These are phyloP conservation scores for Rhyzopertha dominica DNA, from an alignment of 1,140 invertebrate genomes.

Conservation along the genomic window DNA sequence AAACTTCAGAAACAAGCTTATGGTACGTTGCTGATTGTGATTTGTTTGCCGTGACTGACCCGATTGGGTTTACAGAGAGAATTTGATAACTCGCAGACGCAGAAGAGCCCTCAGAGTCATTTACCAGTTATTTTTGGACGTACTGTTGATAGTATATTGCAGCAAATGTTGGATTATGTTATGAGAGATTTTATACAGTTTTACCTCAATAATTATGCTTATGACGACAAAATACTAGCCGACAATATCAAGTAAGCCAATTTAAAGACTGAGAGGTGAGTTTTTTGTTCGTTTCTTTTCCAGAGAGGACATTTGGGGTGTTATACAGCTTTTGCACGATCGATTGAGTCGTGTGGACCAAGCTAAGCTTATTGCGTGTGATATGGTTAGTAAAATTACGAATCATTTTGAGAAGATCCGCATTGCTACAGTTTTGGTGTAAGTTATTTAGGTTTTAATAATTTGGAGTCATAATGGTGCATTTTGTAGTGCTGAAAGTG, in stretches of 20 bases:
- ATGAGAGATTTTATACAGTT: conserved; percentile 72
- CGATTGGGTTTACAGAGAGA: conserved; percentile 31
- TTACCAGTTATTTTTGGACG: conserved; percentile 70
- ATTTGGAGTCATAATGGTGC: conserved; percentile 6
- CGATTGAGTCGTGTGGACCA: conserved; percentile 69
- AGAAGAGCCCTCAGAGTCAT: conserved; percentile 37
- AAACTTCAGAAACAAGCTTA: conserved; percentile 48
- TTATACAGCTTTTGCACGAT: conserved; percentile 69
- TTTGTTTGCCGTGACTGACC: not conserved
- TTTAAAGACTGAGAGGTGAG: not conserved
- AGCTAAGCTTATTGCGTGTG: conserved; percentile 75
- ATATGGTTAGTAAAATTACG: conserved; percentile 73
- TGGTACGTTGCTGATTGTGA: conserved; percentile 40
- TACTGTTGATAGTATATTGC: conserved; percentile 75
- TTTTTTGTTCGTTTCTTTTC: conserved; percentile 31
- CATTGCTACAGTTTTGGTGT: conserved; percentile 68
- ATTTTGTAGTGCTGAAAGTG: conserved; percentile 52
- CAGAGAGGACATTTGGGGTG: conserved; percentile 79
- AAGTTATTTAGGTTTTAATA: conserved; percentile 42
- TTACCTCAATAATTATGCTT: conserved; percentile 67
- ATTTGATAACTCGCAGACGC: conserved; percentile 28
- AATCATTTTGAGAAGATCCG: conserved; percentile 82
- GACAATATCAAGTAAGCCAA: conserved; percentile 47
- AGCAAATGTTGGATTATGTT: conserved; percentile 75
- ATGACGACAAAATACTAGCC: conserved; percentile 49